Conservation (phyloP, 2,888 invertebrate genomes). For the Stomorhina lunata region DNA sequence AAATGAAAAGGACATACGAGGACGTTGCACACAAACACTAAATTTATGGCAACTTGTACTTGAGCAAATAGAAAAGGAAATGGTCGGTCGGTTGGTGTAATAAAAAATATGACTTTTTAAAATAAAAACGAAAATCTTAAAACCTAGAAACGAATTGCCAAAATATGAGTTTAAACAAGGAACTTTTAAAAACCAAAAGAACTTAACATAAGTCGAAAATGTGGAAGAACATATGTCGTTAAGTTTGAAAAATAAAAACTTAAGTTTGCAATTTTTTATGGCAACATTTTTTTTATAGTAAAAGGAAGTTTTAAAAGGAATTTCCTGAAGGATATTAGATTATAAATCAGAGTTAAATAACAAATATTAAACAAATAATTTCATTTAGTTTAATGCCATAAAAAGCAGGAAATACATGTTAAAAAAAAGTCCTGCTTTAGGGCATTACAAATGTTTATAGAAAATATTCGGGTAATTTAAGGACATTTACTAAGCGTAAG, state of each 20-base stretch:
- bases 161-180: too few species aligned
- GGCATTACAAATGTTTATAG: not conserved
- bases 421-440: not conserved
- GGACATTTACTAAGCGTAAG: slow-evolving; percentile 9
- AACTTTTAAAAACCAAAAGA: too few species aligned
- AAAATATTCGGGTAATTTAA: slow-evolving; percentile 29
- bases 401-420: not conserved
- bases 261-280: not conserved
- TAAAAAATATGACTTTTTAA: slow-evolving; percentile 28
- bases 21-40: slow-evolving; percentile 39
- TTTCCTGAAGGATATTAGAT: slow-evolving; percentile 11
- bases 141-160: not conserved
- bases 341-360: slow-evolving; percentile 43
- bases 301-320: slow-evolving; percentile 15
- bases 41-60: slow-evolving; percentile 54
- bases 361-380: slow-evolving; percentile 26
- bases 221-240: not conserved
- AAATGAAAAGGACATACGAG: slow-evolving; percentile 41
- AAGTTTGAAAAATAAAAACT: not conserved
- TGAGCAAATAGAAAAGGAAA: slow-evolving; percentile 35
- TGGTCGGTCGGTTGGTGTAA: too few species aligned
- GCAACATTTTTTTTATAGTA: slow-evolving; percentile 6
- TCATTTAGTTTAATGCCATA: not conserved
- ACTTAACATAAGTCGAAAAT: too few species aligned
- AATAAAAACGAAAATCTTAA: not conserved